A percentile compares a stretch with the other conserved stretches of the same genome.
These are phyloP conservation scores for Desoria tigrina DNA, from an alignment of 2,888 invertebrate species.

Conservation along the genomic window DNA sequence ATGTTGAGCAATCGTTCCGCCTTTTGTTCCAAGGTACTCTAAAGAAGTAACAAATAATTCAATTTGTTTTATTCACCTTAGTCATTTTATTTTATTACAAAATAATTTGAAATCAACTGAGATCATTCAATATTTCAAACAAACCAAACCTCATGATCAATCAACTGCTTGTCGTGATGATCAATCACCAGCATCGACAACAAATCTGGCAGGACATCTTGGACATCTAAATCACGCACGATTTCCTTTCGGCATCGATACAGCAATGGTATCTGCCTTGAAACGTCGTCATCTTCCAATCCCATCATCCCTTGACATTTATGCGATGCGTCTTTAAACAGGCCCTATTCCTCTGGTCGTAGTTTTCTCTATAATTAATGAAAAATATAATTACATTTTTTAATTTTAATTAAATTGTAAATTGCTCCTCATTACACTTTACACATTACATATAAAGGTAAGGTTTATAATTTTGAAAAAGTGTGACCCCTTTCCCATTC, in stretches of 20 bases:
- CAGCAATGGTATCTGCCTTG: conserved; percentile 20
- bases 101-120: too few species aligned
- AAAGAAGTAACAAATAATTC: not conserved
- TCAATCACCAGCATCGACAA: conserved; percentile 59
- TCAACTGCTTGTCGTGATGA: conserved; percentile 52
- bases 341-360: too few species aligned
- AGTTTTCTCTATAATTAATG: too few species aligned
- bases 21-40: conserved; percentile 43
- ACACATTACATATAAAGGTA: too few species aligned
- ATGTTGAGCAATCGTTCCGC: conserved; percentile 38
- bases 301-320: too few species aligned
- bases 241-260: conserved; percentile 56
- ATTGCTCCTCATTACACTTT: not conserved
- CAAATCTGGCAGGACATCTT: conserved; percentile 60
- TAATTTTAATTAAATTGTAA: too few species aligned
- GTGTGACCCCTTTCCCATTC: too few species aligned
- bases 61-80: not conserved
- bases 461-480: too few species aligned
- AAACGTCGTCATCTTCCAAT: conserved; percentile 23
- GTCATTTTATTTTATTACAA: conserved; percentile 3
- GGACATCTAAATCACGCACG: conserved; percentile 61
- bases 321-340: too few species aligned
- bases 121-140: not conserved
- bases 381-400: too few species aligned
- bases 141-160: conserved; percentile 47